Base-by-base conservation (phyloP, 1,140 invertebrate genomes). In the Euwallacea fornicatus region DNA sequence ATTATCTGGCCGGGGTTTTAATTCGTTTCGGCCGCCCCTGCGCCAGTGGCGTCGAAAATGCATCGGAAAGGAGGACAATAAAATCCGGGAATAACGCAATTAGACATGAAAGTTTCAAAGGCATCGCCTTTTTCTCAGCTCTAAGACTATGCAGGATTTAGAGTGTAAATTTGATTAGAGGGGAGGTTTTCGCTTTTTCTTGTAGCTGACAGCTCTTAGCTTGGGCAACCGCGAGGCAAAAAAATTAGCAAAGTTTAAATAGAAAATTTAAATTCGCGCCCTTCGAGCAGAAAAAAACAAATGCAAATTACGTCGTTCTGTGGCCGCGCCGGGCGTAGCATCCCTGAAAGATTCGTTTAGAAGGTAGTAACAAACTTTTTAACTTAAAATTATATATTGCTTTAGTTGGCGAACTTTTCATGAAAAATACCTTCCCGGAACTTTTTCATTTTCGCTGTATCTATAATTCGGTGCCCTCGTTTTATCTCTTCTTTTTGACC, bases 331-430 rank as follows among this genome's bases (percentile, higher is more conserved):
- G 58, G 41, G 9, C 50, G 66, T 70, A 70, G 69, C 42, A 70
- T 70, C 69, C 69, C 60, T 62, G 61, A 63, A 70, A 63, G 69
- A 70, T 70, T 70, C 69, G 61, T 70, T 70, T 70, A 70, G 21
- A 33, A 33, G 69, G 69, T 64, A 64, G 69, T 70, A 70, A 64
- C 61, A 62, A 70, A 70, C 69, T 70, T 70, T 70, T 70, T 70
- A 70, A 70, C 69, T 70, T 62, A 62, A 70, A 70, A 70, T 70
- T 70, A 70, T 70, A 70, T 70, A 70, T 70, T 64, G 69, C 69
- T 62, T 70, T 70, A 63, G 67, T 69, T 69, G 59, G 59, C 33
- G 42, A 16, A n/a, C n/a, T 70, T 70, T 63, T 70, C 58, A 62
- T 70, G 69, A 70, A 70, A 70, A 70, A 70, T 70, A 65, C 69